Evolutionary conservation across 2,797 vertebrate genomes (phyloP).

Genomic region (Sebastes wilsoni): DNA sequence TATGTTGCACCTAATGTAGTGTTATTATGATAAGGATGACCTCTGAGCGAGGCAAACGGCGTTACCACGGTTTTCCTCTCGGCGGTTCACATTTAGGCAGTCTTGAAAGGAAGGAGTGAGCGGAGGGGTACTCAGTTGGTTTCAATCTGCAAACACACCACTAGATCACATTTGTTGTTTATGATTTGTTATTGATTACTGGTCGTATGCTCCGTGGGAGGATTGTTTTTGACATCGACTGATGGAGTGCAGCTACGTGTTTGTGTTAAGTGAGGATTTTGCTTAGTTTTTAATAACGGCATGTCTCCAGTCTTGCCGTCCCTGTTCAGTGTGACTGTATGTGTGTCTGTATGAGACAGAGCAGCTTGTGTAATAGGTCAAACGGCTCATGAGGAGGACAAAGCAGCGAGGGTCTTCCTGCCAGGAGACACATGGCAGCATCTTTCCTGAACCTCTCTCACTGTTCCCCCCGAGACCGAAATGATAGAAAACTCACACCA

Average conservation of each 20-base stretch:
- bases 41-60: too few species aligned
- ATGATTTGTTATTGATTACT: not conserved
- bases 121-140: too few species aligned
- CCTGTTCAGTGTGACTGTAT: not conserved
- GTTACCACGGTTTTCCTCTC: too few species aligned
- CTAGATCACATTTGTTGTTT: not conserved
- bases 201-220: not conserved
- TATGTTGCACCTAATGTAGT: too few species aligned
- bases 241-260: not conserved
- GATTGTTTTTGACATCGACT: not conserved
- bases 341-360: not conserved
- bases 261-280: not conserved
- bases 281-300: not conserved
- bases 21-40: rapidly evolving
- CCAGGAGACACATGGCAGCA: not conserved
- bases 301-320: not conserved
- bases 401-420: not conserved
- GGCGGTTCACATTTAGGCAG: too few species aligned
- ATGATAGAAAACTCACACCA: not conserved
- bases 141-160: too few species aligned
- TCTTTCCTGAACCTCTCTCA: not conserved
- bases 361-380: constrained; percentile 35
- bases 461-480: not conserved
- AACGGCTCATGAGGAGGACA: not conserved
- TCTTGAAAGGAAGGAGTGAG: too few species aligned